Evolutionary conservation across 2,888 invertebrate species (phyloP).

Genomic region (Ormyrus labotus): DNA sequence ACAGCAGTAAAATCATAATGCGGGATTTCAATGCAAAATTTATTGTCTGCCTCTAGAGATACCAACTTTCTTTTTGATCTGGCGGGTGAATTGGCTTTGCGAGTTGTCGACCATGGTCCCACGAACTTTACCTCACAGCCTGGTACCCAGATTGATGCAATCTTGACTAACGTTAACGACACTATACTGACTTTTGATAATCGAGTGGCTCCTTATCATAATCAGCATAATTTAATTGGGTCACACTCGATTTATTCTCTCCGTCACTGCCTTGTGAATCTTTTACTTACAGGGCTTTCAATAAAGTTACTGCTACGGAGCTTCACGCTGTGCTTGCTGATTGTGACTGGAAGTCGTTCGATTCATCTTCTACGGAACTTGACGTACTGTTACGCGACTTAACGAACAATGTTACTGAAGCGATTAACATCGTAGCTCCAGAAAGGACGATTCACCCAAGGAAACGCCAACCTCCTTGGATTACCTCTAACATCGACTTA

Average conservation of each 20-base stretch:
- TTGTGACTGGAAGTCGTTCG: neutral
- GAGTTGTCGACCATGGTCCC: neutral
- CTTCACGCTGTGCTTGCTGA: neutral
- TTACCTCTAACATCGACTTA: neutral
- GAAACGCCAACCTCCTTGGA: neutral
- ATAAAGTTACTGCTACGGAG: too few species aligned
- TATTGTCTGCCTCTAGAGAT: too few species aligned
- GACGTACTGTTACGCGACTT: neutral
- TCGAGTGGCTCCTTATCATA: neutral
- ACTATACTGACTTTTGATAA: neutral
- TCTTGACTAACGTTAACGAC: neutral
- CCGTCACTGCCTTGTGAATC: too few species aligned
- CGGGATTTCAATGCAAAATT: neutral
- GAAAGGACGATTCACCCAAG: too few species aligned
- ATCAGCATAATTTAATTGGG: constrained; percentile 2
- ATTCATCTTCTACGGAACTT: neutral
- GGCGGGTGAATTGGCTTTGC: neutral
- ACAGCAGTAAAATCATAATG: neutral
- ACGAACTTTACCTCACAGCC: neutral
- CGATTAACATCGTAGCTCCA: neutral
- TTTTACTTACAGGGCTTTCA: too few species aligned
- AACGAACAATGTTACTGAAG: neutral
- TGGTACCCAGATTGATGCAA: constrained; percentile 3
- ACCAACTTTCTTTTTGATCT: neutral
- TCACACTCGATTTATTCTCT: too few species aligned